Evolutionary conservation across 2,113 vertebrate species (phyloP).

Genomic region (Halcyon senegalensis): DNA sequence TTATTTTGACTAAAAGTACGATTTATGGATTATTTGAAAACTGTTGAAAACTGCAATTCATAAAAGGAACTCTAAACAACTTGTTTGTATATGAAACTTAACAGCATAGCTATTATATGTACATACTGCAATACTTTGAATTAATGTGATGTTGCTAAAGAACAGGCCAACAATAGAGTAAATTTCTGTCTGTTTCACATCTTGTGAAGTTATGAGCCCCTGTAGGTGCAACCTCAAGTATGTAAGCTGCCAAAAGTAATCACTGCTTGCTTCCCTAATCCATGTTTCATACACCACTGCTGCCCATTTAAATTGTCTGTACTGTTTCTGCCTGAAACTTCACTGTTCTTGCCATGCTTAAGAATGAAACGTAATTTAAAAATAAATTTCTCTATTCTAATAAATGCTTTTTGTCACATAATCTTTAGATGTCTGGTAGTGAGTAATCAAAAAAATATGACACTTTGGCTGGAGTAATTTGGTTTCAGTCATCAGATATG

Average conservation of each 20-base stretch:
- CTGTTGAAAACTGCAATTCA: not conserved
- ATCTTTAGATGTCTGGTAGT: not conserved
- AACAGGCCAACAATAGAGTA: conserved; percentile 23
- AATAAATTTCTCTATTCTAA: not conserved
- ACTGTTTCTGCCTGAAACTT: conserved; percentile 4
- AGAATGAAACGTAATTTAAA: not conserved
- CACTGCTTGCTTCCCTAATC: conserved; percentile 44
- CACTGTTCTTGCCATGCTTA: not conserved
- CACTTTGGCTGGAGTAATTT: not conserved
- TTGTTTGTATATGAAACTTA: not conserved
- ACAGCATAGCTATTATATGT: not conserved
- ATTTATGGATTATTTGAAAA: conserved; percentile 10
- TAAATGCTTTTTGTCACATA: not conserved
- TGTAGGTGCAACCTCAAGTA: conserved; percentile 46
- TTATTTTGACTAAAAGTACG: not conserved
- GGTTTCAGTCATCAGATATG: not conserved
- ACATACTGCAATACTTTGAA: conserved; percentile 23
- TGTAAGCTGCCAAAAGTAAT: conserved; percentile 56
- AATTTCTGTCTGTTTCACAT: conserved; percentile 38
- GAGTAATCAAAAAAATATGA: not conserved
- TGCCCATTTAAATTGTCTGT: not conserved
- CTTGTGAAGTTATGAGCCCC: conserved; percentile 33
- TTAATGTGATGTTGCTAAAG: conserved; percentile 39
- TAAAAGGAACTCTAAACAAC: not conserved
- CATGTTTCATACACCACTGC: conserved; percentile 16